These are phyloP conservation scores for Oxyura jamaicensis DNA, from an alignment of 2,113 vertebrate species.

Conservation along the genomic window DNA sequence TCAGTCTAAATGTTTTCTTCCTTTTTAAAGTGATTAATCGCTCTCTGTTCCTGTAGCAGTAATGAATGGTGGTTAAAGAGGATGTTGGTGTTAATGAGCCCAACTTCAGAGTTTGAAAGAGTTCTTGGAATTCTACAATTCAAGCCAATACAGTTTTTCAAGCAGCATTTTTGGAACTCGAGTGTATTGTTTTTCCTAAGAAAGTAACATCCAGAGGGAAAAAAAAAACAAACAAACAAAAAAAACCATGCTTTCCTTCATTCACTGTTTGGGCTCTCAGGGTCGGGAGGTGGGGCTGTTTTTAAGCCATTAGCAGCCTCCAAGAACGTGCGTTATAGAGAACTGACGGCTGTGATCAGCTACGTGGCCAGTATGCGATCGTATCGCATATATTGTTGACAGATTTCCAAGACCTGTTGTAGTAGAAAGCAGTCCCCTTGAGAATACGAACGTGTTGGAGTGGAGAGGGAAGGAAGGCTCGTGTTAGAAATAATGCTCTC, in stretches of 20 bases:
- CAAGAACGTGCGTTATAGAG: neutral
- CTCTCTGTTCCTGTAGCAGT: neutral
- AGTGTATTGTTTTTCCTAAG: neutral
- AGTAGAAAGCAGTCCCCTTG: neutral
- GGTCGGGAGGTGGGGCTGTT: rapidly evolving
- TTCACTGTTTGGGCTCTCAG: rapidly evolving
- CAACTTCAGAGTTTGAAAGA: neutral
- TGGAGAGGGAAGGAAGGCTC: neutral
- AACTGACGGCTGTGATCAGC: neutral
- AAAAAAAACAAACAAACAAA: neutral
- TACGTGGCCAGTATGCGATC: neutral
- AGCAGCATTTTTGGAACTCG: neutral
- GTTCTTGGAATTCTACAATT: neutral
- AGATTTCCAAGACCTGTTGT: neutral
- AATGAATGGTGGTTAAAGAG: neutral
- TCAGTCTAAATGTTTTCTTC: neutral
- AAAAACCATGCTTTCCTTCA: neutral
- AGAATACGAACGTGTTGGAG: neutral
- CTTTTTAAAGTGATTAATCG: neutral
- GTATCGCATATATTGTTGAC: neutral
- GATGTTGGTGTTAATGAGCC: neutral
- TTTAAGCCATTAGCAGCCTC: neutral
- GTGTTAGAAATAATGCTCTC: neutral
- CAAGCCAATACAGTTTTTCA: neutral
- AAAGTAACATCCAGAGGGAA: neutral